Conservation (phyloP, 1,140 invertebrate species). For the Parasteatoda tepidariorum region DNA sequence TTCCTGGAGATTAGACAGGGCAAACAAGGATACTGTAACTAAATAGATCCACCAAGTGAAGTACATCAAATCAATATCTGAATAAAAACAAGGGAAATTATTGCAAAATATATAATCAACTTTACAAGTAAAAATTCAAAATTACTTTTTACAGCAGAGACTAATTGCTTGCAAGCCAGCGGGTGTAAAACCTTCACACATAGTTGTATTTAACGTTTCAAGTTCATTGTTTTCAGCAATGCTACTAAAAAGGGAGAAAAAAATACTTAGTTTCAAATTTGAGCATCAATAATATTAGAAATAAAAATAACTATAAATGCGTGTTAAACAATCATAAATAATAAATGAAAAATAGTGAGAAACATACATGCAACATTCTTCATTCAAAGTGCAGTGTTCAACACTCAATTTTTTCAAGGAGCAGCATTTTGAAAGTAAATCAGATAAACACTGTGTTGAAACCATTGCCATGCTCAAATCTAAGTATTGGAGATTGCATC, state of each 20-base stretch:
- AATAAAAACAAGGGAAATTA: neutral
- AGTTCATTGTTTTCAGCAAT: constrained; percentile 77
- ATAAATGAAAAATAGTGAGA: too few relatives aligned
- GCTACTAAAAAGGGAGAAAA: constrained; percentile 63
- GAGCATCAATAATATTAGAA: too few relatives aligned
- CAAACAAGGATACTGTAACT: too few relatives aligned
- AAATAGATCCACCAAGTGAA: too few relatives aligned
- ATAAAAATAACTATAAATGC: too few relatives aligned
- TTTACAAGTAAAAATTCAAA: too few relatives aligned
- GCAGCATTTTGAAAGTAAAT: constrained; percentile 77
- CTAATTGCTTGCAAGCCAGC: constrained; percentile 75
- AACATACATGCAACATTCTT: constrained; percentile 71
- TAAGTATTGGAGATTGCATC: constrained; percentile 78
- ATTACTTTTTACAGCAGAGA: constrained; percentile 75
- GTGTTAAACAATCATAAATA: too few relatives aligned
- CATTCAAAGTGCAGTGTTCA: constrained; percentile 79
- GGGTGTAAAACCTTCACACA: constrained; percentile 76
- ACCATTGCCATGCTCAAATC: constrained; percentile 85
- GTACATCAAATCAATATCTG: neutral
- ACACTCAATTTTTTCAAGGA: constrained; percentile 84
- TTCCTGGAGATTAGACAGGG: too few relatives aligned
- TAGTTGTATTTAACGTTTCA: constrained; percentile 80
- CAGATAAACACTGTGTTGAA: constrained; percentile 71
- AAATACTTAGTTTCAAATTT: too few relatives aligned
- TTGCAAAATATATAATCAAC: too few relatives aligned